phyloP scores from a whole-genome alignment of 2,797 vertebrate species.

The Echeneis naucrates region DNA sequence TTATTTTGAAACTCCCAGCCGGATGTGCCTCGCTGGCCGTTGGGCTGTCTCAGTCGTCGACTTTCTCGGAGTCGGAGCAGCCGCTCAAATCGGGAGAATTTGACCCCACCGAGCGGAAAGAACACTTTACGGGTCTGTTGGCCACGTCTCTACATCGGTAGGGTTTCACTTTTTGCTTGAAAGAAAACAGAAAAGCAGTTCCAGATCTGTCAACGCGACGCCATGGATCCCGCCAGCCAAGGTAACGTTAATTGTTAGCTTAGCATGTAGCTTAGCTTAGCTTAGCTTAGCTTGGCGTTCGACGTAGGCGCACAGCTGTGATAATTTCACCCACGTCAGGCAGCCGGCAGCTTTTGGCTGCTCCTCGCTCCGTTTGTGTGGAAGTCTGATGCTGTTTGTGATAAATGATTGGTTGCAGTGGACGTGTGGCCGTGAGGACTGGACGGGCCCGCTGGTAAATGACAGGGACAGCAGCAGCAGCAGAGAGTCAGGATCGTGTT shows the following conservation, averaged over 20 bases:
- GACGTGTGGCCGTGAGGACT: background rate
- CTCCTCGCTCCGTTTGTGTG: accelerated
- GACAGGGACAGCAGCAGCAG: slow-evolving; percentile 37
- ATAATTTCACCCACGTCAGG: accelerated
- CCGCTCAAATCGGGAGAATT: slow-evolving; percentile 5
- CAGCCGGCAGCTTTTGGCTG: accelerated
- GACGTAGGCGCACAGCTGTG: background rate
- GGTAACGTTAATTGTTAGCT: slow-evolving; percentile 71
- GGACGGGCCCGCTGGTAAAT: slow-evolving; percentile 46
- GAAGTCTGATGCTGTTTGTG: background rate
- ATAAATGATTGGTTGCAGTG: accelerated
- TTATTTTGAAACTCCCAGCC: slow-evolving; percentile 43
- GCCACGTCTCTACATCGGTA: background rate
- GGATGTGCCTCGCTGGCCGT: slow-evolving; percentile 63
- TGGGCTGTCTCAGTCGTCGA: slow-evolving; percentile 54
- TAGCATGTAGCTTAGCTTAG: slow-evolving; percentile 13
- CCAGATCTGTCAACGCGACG: slow-evolving; percentile 35
- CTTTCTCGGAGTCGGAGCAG: slow-evolving; percentile 54
- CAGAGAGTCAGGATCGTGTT: slow-evolving; percentile 34
- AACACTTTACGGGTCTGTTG: background rate
- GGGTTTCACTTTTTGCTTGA: background rate
- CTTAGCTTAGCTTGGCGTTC: slow-evolving; percentile 31
- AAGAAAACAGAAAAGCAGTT: no score
- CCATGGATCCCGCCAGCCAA: slow-evolving; percentile 79
- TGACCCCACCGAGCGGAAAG: background rate